Percentiles rank a stretch among this genome's conserved stretches.
phyloP scores from a whole-genome alignment of 2,888 invertebrate genomes.

The Pammene fasciana region DNA sequence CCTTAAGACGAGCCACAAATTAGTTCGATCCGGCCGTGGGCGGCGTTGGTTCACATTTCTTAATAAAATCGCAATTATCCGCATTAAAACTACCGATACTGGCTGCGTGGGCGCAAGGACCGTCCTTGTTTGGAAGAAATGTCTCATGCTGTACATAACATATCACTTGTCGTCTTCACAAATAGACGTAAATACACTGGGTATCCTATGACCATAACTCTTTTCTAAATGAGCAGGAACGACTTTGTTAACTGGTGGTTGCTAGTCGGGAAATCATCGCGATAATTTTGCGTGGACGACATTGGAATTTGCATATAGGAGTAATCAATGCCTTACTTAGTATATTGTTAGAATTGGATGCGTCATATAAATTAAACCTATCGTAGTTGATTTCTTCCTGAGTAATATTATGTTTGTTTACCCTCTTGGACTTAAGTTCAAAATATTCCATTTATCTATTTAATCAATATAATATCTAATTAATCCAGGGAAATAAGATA shows the following conservation, averaged over 20 bases:
- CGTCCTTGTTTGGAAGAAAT: slow-evolving; percentile 73
- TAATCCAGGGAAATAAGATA: no score
- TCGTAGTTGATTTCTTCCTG: background rate
- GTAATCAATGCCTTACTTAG: slow-evolving; percentile 17
- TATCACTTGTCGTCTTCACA: background rate
- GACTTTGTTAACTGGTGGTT: slow-evolving; percentile 4
- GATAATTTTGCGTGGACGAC: slow-evolving; percentile 6
- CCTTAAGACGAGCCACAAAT: slow-evolving; percentile 41
- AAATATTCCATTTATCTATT: no score
- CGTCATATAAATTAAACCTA: background rate
- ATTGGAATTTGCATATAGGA: slow-evolving; percentile 28
- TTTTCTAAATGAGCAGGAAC: slow-evolving; percentile 2
- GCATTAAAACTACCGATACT: slow-evolving; percentile 76
- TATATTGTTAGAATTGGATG: background rate
- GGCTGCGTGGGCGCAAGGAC: slow-evolving; percentile 74
- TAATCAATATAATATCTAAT: no score
- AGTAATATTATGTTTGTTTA: background rate
- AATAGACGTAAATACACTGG: background rate
- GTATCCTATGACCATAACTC: background rate
- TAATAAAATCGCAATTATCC: slow-evolving; percentile 77
- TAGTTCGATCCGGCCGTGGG: slow-evolving; percentile 61
- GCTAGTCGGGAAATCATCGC: slow-evolving; percentile 18
- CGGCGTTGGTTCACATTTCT: slow-evolving; percentile 63
- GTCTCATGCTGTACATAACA: slow-evolving; percentile 52
- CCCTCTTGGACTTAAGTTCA: no score